phyloP scores from a whole-genome alignment of 2,797 vertebrate species.

The Pteropus rufus region DNA sequence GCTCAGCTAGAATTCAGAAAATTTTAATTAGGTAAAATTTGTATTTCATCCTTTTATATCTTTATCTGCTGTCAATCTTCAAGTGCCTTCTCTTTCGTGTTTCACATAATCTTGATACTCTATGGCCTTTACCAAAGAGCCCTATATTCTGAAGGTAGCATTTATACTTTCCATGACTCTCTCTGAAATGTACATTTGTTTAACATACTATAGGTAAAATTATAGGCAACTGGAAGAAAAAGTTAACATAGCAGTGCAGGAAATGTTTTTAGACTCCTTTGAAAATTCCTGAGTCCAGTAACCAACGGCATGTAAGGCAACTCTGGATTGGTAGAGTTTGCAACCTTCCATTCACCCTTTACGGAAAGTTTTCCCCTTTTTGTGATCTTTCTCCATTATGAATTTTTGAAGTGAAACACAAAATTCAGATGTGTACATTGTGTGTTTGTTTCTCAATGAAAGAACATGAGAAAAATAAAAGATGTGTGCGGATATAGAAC shows the following conservation, averaged over 20 bases:
- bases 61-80: background rate
- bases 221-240: background rate
- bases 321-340: background rate
- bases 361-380: background rate
- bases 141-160: background rate
- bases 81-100: background rate
- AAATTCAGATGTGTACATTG: background rate
- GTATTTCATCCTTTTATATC: background rate
- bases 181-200: background rate
- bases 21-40: background rate
- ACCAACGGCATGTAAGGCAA: background rate
- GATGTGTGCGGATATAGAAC: background rate
- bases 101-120: background rate
- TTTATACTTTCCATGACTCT: background rate
- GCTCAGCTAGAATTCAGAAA: background rate
- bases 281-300: background rate
- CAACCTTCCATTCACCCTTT: background rate
- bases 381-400: background rate
- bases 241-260: background rate
- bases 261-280: background rate
- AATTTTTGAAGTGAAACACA: background rate
- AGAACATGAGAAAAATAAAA: background rate
- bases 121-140: background rate
- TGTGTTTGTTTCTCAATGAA: background rate
- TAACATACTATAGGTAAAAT: background rate